These are phyloP conservation scores for Epirrita christyi DNA, from an alignment of 2,888 invertebrate genomes.

Conservation along the genomic window DNA sequence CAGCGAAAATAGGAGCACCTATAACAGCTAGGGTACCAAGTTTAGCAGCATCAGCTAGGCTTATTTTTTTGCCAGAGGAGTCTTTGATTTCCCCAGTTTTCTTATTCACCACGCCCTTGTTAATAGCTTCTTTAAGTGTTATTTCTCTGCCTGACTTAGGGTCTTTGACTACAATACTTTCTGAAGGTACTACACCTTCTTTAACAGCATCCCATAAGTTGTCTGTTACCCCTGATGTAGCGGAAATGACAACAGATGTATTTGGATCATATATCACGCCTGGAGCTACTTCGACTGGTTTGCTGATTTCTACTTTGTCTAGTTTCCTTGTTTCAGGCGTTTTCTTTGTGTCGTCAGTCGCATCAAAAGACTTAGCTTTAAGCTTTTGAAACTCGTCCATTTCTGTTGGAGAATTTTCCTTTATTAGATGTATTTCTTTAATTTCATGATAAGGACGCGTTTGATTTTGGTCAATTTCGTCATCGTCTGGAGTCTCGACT, in stretches of 20 bases:
- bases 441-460: conserved; percentile 8
- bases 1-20: conserved; percentile 90
- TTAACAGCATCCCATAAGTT: conserved; percentile 90
- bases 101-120: conserved; percentile 90
- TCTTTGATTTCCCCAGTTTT: conserved; percentile 88
- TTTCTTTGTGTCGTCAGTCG: conserved; percentile 7
- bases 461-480: conserved; percentile 45
- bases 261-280: conserved; percentile 91
- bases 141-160: conserved; percentile 88
- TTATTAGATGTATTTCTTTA: conserved; percentile 9
- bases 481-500: conserved; percentile 53
- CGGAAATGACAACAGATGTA: conserved; percentile 87
- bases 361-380: conserved; percentile 19
- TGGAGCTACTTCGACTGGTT: conserved; percentile 86
- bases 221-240: conserved; percentile 86
- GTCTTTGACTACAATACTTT: conserved; percentile 88
- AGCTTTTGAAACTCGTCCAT: background rate
- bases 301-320: conserved; percentile 20
- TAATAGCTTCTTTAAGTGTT: conserved; percentile 90
- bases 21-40: conserved; percentile 89
- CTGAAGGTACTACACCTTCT: conserved; percentile 88
- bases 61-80: conserved; percentile 87
- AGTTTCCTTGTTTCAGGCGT: conserved; percentile 15
- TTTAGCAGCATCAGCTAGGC: conserved; percentile 90
- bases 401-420: conserved; percentile 9